These are phyloP conservation scores for Phoebastria nigripes DNA, from an alignment of 2,797 vertebrate species.

Conservation along the genomic window DNA sequence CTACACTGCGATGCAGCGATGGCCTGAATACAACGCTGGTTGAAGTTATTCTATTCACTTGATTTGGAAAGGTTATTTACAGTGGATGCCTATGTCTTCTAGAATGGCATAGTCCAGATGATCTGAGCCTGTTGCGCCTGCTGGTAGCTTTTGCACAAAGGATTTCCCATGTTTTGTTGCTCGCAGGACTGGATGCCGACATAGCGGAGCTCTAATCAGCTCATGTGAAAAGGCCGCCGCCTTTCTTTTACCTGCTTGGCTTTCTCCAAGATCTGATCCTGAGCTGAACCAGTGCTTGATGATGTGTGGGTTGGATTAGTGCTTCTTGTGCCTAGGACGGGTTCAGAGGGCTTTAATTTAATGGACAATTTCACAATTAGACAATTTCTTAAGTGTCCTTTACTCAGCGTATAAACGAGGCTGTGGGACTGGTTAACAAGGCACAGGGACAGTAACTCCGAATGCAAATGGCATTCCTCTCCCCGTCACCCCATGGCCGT, in stretches of 20 bases:
- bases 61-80: background rate
- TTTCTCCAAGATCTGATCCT: background rate
- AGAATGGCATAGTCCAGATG: background rate
- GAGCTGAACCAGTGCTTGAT: background rate
- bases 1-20: fast-evolving
- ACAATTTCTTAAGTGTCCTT: background rate
- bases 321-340: background rate
- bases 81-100: background rate
- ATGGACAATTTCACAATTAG: background rate
- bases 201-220: background rate
- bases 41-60: background rate
- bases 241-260: background rate
- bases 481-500: fast-evolving
- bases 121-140: background rate
- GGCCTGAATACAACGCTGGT: background rate
- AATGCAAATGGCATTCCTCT: background rate
- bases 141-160: background rate
- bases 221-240: background rate
- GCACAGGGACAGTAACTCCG: background rate
- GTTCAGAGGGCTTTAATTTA: background rate
- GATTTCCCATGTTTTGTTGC: background rate
- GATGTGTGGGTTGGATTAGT: background rate
- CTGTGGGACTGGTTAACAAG: background rate
- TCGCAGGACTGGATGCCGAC: fast-evolving
- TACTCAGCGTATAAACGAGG: fast-evolving